Percentiles rank a stretch among this genome's conserved stretches.
Conservation (phyloP, 2,113 vertebrate species). For the Alces alces region DNA sequence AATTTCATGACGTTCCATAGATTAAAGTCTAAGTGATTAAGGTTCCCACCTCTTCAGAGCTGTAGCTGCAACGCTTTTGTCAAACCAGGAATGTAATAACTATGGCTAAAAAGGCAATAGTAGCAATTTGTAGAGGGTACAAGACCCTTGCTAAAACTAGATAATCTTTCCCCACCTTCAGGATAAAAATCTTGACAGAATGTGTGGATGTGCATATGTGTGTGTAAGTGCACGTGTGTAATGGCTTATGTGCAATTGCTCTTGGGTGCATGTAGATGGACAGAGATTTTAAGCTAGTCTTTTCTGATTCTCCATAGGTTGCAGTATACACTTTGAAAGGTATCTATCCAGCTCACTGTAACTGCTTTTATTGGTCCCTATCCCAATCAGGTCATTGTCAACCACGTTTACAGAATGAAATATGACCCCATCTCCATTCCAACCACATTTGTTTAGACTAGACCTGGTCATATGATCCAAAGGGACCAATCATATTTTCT, state of each 20-base stretch:
- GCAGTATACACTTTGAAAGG: neutral
- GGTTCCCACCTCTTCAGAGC: neutral
- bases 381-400: neutral
- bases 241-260: neutral
- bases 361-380: neutral
- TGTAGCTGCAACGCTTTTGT: neutral
- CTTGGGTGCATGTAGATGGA: neutral
- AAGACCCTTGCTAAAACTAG: neutral
- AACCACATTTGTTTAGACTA: neutral
- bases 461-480: neutral
- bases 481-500: neutral
- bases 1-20: neutral
- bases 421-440: neutral
- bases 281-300: neutral
- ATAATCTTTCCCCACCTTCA: neutral
- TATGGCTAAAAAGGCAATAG: neutral
- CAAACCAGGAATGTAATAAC: neutral
- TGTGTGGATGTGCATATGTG: neutral
- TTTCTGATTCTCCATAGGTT: neutral
- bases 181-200: neutral
- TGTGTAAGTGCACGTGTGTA: too few species aligned
- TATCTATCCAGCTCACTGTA: neutral
- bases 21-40: constrained; percentile 14
- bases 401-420: neutral
- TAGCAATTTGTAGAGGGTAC: neutral